Percentiles rank a stretch among this genome's conserved stretches.
These are phyloP conservation scores for Andricus curvator DNA, from an alignment of 2,888 invertebrate genomes.

Conservation along the genomic window DNA sequence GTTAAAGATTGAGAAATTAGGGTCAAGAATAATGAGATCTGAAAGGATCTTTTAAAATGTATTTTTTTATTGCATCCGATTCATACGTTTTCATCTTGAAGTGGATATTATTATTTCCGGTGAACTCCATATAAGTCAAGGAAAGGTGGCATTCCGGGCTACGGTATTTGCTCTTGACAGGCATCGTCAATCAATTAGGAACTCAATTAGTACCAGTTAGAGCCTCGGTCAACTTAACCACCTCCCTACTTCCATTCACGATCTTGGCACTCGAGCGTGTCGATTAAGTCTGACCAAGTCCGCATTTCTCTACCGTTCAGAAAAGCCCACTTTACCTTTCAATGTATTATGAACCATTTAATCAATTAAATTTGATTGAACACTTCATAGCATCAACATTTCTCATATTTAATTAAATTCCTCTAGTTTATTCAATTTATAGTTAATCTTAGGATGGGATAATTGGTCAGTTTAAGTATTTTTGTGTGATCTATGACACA, in stretches of 20 bases:
- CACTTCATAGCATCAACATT: background rate
- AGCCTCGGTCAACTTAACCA: background rate
- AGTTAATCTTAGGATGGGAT: too few relatives aligned
- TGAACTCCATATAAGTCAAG: background rate
- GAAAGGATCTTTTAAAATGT: too few relatives aligned
- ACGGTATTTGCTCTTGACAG: conserved; percentile 19
- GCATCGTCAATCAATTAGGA: conserved; percentile 41
- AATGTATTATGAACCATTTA: background rate
- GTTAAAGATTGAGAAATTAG: too few relatives aligned
- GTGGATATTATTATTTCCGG: background rate
- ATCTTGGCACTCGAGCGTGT: conserved; percentile 1
- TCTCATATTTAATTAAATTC: too few relatives aligned
- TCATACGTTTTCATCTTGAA: background rate
- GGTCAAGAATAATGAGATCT: too few relatives aligned
- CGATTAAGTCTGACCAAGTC: background rate
- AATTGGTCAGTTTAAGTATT: too few relatives aligned
- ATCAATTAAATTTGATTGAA: background rate
- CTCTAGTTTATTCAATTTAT: background rate
- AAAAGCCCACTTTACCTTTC: background rate
- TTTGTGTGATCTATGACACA: too few relatives aligned
- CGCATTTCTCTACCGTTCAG: background rate
- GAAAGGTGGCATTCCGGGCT: background rate
- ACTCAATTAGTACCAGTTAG: conserved; percentile 46
- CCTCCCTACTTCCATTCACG: background rate
- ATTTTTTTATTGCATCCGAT: too few relatives aligned